A percentile compares a stretch with the other conserved stretches of the same genome.
phyloP scores from a whole-genome alignment of 2,797 vertebrate genomes.

The Semaprochilodus insignis region DNA sequence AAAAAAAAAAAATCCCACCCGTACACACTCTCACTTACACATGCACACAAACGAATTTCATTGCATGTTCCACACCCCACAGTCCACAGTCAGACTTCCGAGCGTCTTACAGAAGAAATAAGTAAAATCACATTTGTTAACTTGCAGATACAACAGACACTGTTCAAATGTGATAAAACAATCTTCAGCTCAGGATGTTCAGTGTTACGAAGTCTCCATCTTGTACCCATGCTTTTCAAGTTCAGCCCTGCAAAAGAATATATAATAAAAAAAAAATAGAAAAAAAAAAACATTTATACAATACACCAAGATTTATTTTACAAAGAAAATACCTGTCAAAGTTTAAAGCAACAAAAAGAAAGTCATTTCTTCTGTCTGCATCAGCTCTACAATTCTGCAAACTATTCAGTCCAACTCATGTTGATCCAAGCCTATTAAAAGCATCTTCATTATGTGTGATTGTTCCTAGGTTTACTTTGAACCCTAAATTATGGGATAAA shows the following conservation, averaged over 20 bases:
- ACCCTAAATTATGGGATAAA: not conserved
- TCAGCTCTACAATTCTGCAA: too few species aligned
- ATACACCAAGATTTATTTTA: too few species aligned
- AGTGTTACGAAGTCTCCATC: conserved; percentile 96
- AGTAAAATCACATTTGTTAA: conserved; percentile 37
- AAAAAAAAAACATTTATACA: not conserved
- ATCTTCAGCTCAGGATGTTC: conserved; percentile 45
- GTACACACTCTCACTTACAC: not conserved
- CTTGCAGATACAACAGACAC: conserved; percentile 39
- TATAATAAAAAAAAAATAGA: not conserved
- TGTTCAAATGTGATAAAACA: conserved; percentile 65
- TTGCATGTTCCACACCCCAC: conserved; percentile 6
- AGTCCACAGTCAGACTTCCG: conserved; percentile 10
- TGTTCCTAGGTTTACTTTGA: not conserved
- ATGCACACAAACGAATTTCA: conserved; percentile 36
- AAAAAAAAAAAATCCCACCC: conserved; percentile 45
- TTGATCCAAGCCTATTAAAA: not conserved
- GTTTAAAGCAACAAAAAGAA: too few species aligned
- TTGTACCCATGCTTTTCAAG: conserved; percentile 99
- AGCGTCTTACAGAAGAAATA: conserved; percentile 41
- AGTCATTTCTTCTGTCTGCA: too few species aligned
- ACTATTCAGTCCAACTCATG: too few species aligned
- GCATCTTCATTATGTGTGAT: not conserved
- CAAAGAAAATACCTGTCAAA: too few species aligned
- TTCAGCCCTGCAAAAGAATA: conserved; percentile 87